Percentiles rank a stretch among this genome's conserved stretches.
These are phyloP conservation scores for Agrilus planipennis DNA, from an alignment of 1,140 invertebrate species.

Conservation along the genomic window DNA sequence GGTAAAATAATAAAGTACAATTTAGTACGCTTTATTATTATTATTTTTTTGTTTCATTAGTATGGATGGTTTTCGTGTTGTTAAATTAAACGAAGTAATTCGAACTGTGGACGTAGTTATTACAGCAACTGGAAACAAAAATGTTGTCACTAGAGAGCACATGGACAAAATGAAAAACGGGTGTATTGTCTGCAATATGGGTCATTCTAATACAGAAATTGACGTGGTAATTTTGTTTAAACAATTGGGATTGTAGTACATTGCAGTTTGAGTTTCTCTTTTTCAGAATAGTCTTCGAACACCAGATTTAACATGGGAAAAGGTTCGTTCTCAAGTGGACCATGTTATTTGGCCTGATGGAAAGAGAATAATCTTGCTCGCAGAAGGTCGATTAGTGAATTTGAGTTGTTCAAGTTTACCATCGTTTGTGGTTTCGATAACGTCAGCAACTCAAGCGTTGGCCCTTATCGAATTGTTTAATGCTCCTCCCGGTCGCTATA, in stretches of 20 bases:
- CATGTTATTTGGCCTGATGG: constrained; percentile 94
- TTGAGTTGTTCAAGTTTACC: constrained; percentile 94
- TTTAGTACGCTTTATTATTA: constrained; percentile 6
- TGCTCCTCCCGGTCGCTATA: constrained; percentile 86
- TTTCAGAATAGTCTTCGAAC: constrained; percentile 80
- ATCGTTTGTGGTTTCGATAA: constrained; percentile 94
- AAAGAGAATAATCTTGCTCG: constrained; percentile 82
- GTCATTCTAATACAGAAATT: constrained; percentile 96
- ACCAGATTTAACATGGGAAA: constrained; percentile 92
- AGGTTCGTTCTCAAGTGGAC: constrained; percentile 93
- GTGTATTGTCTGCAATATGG: constrained; percentile 96
- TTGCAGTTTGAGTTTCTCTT: constrained; percentile 10
- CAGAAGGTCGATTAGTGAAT: constrained; percentile 91
- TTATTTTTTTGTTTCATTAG: constrained; percentile 41
- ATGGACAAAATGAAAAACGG: constrained; percentile 97
- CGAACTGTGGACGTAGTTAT: constrained; percentile 88
- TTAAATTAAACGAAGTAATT: constrained; percentile 91
- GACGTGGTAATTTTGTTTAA: constrained; percentile 65
- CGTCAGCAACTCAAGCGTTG: constrained; percentile 86
- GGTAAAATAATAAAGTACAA: constrained; percentile 41
- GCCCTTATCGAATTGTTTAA: constrained; percentile 95
- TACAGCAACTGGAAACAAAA: constrained; percentile 94
- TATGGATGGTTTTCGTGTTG: constrained; percentile 95
- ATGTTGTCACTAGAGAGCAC: constrained; percentile 86
- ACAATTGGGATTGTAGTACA: not conserved